phyloP scores from a whole-genome alignment of 2,797 vertebrate species.

The Myripristis murdjan region DNA sequence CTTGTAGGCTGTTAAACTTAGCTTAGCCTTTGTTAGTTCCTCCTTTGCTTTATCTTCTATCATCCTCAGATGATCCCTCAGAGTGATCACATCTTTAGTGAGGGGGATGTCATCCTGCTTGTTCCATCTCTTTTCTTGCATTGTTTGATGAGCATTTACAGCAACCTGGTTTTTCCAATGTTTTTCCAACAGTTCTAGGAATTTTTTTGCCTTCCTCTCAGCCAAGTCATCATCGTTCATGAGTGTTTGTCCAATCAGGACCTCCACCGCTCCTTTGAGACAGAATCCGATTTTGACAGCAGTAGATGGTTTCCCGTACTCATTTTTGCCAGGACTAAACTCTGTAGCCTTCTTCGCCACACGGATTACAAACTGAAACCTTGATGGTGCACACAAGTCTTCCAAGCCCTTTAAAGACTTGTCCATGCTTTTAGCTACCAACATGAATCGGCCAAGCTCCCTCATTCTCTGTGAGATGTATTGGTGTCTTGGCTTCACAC shows the following conservation, averaged over 20 bases:
- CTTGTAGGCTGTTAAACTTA: constrained; percentile 6
- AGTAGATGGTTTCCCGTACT: constrained; percentile 27
- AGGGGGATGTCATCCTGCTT: constrained; percentile 27
- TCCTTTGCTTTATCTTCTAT: constrained; percentile 3
- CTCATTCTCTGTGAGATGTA: constrained; percentile 32
- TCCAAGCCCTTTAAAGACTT: constrained; percentile 5
- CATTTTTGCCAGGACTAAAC: constrained; percentile 1
- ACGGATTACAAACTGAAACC: constrained; percentile 10
- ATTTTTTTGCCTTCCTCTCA: constrained; percentile 22
- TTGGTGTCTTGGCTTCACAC: constrained; percentile 17
- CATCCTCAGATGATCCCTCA: constrained; percentile 15
- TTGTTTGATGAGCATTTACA: constrained; percentile 18
- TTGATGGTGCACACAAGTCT: constrained; percentile 12
- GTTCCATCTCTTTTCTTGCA: constrained; percentile 23
- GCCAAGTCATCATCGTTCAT: constrained; percentile 13
- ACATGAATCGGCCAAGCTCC: constrained; percentile 14
- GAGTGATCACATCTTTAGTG: constrained; percentile 16
- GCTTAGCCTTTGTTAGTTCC: neutral
- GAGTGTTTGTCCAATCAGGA: constrained; percentile 12
- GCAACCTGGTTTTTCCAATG: constrained; percentile 28
- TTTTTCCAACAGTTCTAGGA: neutral
- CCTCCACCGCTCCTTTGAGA: constrained; percentile 16
- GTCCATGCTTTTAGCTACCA: constrained; percentile 18
- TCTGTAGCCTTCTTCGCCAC: constrained; percentile 7
- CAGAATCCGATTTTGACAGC: constrained; percentile 46